Evolutionary conservation across 2,797 vertebrate genomes (phyloP).

Genomic region (Borostomias antarcticus): DNA sequence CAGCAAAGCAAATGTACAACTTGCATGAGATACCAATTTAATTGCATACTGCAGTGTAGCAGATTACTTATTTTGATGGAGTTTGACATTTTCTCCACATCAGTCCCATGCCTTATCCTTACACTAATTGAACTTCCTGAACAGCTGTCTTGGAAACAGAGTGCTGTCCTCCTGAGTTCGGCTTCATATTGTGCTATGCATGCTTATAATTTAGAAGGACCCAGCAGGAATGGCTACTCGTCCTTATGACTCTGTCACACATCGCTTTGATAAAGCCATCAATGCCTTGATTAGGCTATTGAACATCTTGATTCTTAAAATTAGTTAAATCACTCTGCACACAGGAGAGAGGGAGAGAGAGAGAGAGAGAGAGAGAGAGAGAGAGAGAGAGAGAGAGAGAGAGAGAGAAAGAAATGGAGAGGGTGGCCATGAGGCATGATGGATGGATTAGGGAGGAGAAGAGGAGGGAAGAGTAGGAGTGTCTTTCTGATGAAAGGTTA

Average conservation of each 20-base stretch:
- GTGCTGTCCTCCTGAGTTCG: slow-evolving; percentile 19
- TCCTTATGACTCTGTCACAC: neutral
- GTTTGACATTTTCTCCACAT: neutral
- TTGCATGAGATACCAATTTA: no score
- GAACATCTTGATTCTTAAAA: no score
- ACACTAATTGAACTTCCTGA: slow-evolving; percentile 20
- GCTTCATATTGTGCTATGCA: slow-evolving; percentile 26
- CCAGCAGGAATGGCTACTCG: slow-evolving; percentile 10
- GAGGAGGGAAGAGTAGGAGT: slow-evolving; percentile 37
- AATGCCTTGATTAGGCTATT: no score
- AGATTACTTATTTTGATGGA: no score
- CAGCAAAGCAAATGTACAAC: no score
- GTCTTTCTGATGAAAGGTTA: slow-evolving; percentile 77
- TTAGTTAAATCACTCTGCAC: no score
- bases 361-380: slow-evolving; percentile 40
- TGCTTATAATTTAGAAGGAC: slow-evolving; percentile 4
- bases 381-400: slow-evolving; percentile 29
- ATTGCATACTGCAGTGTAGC: no score
- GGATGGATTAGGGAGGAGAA: slow-evolving; percentile 60
- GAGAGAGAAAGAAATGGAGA: slow-evolving; percentile 13
- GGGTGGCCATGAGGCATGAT: slow-evolving; percentile 52
- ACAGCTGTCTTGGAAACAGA: slow-evolving; percentile 54
- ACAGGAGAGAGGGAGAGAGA: no score
- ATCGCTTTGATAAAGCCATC: no score
- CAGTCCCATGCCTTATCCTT: slow-evolving; percentile 9